Conservation (phyloP, 2,888 invertebrate species). For the Aporophyla nigra region DNA sequence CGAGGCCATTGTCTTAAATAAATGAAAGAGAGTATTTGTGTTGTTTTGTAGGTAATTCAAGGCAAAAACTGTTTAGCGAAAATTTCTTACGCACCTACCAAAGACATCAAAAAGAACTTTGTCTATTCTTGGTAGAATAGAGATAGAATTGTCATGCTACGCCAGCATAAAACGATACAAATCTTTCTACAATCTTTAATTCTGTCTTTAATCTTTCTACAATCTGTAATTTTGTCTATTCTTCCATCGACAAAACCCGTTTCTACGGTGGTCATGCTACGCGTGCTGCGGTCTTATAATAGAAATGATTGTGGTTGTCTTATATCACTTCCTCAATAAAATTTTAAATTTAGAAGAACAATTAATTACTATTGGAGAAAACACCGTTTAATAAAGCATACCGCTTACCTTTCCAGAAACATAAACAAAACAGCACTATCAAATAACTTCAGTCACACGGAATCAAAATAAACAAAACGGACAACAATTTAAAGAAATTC, state of each 20-base stretch:
- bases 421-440: neutral
- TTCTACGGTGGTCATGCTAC: no score
- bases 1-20: neutral
- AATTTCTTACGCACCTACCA: neutral
- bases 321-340: neutral
- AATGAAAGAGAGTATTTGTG: conserved; percentile 11
- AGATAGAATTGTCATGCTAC: no score
- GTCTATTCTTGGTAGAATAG: no score
- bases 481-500: conserved; percentile 79
- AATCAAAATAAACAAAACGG: conserved; percentile 17
- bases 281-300: neutral
- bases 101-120: no score
- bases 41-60: neutral
- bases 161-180: no score
- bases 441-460: conserved; percentile 3
- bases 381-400: neutral
- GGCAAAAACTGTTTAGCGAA: neutral
- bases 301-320: neutral
- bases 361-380: neutral
- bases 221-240: no score
- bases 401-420: neutral
- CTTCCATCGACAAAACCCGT: no score
- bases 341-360: neutral
- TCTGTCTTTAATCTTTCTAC: no score
- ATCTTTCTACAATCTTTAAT: no score